Evolutionary conservation across 2,113 vertebrate species (phyloP), one percentile per base, ranked within the genome.

Genomic region (Addax nasomaculatus): DNA sequence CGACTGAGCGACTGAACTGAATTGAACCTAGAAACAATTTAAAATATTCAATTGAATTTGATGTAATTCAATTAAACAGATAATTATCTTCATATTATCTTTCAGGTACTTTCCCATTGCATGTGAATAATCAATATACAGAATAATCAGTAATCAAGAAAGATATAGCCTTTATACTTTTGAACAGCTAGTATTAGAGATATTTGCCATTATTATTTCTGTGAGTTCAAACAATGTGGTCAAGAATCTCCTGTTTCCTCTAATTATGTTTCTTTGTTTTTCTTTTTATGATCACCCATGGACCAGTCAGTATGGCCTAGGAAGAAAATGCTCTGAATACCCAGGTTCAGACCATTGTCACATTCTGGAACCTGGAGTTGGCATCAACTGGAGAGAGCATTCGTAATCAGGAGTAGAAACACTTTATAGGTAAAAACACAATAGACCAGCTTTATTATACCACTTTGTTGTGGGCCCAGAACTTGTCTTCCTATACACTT

Each of bases 51-150:
- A 10, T 33, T 33, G 53, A 95, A 88, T 85, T 90, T 95, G 15
- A 83, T 64, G 93, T 93, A 25, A 89, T 93, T 95, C 39, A 96
- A 93, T 96, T 89, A 93, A 95, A 78, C 30, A 85, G 85, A 95
- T 64, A 85, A 27, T 57, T 90, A 43, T 78, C 55, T 96, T 81
- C 30, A 29, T 83, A 13, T 94, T 92, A 53, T 73, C 33, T 67
- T 83, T 39, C 33, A 96, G 60, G 16, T 60, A 85, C 17, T 64
- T 95, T 89, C 12, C 5, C 15, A 67, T 30, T 96, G 76, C 23
- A 13, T 94, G 21, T n/a, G 29, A 81, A 60, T 95, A 76, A 67
- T 86, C 57, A 25, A 27, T 83, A 39, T 39, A 15, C 51, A 36
- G 33, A 83, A 55, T 36, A 83, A 55, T 83, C 2, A 85, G n/a